Percentiles rank a stretch among this genome's conserved stretches.
These are phyloP conservation scores for Lethrus apterus DNA, from an alignment of 1,140 invertebrate species.

Conservation along the genomic window DNA sequence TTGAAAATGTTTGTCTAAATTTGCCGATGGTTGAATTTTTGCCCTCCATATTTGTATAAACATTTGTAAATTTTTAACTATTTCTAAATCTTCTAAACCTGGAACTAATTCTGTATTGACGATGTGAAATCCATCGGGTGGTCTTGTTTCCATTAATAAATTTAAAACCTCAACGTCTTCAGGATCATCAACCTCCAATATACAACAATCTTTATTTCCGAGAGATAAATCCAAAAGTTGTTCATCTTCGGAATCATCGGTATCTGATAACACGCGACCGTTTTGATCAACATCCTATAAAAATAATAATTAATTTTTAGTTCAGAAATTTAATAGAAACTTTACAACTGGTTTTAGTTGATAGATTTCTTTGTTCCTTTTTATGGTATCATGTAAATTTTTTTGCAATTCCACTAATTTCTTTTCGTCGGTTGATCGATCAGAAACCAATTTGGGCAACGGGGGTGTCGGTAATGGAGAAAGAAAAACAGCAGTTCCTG, in stretches of 20 bases:
- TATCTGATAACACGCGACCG: slow-evolving; percentile 43
- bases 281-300: slow-evolving; percentile 27
- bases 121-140: slow-evolving; percentile 73
- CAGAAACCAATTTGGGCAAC: slow-evolving; percentile 58
- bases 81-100: slow-evolving; percentile 59
- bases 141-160: slow-evolving; percentile 67
- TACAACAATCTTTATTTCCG: slow-evolving; percentile 76
- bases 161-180: slow-evolving; percentile 77
- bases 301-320: slow-evolving; percentile 10
- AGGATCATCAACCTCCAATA: slow-evolving; percentile 81
- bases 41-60: slow-evolving; percentile 78
- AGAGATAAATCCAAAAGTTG: slow-evolving; percentile 66
- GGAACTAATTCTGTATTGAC: slow-evolving; percentile 79
- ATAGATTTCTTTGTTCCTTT: slow-evolving; percentile 62
- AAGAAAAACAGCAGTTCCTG: slow-evolving; percentile 76
- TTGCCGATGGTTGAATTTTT: slow-evolving; percentile 56
- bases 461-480: slow-evolving; percentile 64
- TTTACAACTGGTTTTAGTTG: slow-evolving; percentile 47
- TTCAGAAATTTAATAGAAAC: slow-evolving; percentile 13
- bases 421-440: slow-evolving; percentile 54
- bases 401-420: slow-evolving; percentile 58
- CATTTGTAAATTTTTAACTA: slow-evolving; percentile 75
- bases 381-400: slow-evolving; percentile 57
- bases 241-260: slow-evolving; percentile 67
- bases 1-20: slow-evolving; percentile 54